Conservation (phyloP, 2,797 vertebrate genomes). For the Chloroceryle amazona region DNA sequence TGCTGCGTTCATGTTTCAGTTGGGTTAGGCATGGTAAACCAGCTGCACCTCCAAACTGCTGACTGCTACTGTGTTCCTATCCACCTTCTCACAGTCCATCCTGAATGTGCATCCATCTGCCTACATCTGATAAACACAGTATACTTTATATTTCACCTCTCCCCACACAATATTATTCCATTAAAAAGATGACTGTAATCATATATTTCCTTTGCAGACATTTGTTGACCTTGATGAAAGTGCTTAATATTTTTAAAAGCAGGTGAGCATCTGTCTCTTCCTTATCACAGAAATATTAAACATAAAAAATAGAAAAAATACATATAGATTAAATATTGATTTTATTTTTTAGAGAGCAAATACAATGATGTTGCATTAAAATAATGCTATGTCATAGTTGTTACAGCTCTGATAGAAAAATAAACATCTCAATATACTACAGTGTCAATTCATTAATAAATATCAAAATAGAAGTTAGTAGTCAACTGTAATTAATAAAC, state of each 20-base stretch:
- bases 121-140: background rate
- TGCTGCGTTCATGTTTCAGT: background rate
- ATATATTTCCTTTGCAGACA: background rate
- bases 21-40: background rate
- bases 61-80: background rate
- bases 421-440: conserved; percentile 85
- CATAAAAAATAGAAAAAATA: conserved; percentile 70
- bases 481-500: conserved; percentile 78
- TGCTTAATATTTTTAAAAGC: background rate
- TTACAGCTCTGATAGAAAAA: conserved; percentile 86
- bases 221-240: background rate
- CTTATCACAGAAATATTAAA: background rate
- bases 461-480: conserved; percentile 85
- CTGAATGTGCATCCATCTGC: background rate
- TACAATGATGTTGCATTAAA: conserved; percentile 80
- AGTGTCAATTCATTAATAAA: conserved; percentile 87
- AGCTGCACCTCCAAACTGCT: background rate
- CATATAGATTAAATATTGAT: conserved; percentile 66
- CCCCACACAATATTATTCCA: background rate
- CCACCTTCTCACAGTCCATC: background rate
- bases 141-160: background rate
- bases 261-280: background rate
- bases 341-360: conserved; percentile 77
- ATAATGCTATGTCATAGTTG: conserved; percentile 81
- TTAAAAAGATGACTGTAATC: background rate